Conservation (phyloP, 2,888 invertebrate genomes). For the Sinhomidia bicolor region DNA sequence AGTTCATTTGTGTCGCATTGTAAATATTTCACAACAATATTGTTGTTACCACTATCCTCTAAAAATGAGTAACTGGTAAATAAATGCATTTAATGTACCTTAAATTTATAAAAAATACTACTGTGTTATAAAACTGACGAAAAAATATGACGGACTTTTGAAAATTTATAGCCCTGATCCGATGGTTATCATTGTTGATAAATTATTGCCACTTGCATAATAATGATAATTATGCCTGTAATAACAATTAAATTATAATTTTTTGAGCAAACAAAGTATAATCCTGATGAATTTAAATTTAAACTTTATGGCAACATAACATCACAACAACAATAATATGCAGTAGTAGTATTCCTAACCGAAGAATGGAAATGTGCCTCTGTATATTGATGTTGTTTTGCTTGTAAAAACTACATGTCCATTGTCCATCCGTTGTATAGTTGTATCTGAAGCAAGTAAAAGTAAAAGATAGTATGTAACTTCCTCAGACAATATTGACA, state of each 20-base stretch:
- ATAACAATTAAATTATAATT: background rate
- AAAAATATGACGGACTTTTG: constrained; percentile 21
- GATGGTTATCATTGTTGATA: too few species aligned
- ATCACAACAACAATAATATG: background rate
- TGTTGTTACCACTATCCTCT: background rate
- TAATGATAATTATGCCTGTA: constrained; percentile 22
- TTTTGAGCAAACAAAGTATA: constrained; percentile 8
- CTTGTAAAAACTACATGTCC: too few species aligned
- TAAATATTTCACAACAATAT: background rate
- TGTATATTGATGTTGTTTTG: background rate
- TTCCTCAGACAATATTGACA: too few species aligned
- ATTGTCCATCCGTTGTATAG: too few species aligned
- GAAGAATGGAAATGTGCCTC: too few species aligned
- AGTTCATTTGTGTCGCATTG: background rate
- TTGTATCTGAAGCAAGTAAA: background rate
- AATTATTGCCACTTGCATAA: constrained; percentile 5
- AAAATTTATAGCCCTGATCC: constrained; percentile 35
- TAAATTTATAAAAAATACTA: background rate
- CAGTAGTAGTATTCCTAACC: background rate
- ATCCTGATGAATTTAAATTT: constrained; percentile 14
- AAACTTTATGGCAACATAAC: background rate
- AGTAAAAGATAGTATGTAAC: too few species aligned
- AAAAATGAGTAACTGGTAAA: background rate
- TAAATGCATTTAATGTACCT: background rate
- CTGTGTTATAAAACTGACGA: background rate